A percentile compares a stretch with the other conserved stretches of the same genome.
These are phyloP conservation scores for Lethenteron camtschaticum DNA, from an alignment of 2,113 vertebrate species.

Conservation along the genomic window DNA sequence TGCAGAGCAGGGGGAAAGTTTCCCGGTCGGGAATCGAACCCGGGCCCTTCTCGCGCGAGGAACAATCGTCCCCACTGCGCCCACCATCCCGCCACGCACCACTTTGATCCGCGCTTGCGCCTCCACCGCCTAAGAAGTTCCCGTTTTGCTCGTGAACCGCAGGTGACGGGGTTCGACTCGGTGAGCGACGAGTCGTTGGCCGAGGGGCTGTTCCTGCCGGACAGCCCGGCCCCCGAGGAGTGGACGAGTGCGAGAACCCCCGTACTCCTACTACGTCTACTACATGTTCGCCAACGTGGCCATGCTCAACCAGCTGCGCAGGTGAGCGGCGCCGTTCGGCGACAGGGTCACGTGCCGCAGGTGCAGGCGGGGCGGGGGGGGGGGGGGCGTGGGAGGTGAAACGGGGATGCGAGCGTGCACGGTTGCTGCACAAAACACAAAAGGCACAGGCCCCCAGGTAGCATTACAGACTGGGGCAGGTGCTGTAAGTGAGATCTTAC, in stretches of 20 bases:
- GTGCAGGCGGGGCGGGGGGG: too few relatives aligned
- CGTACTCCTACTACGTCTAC: conserved; percentile 7
- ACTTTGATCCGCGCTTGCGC: too few relatives aligned
- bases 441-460: not conserved
- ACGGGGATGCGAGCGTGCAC: too few relatives aligned
- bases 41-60: too few relatives aligned
- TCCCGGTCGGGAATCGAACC: too few relatives aligned
- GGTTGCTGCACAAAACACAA: too few relatives aligned
- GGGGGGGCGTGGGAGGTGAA: too few relatives aligned
- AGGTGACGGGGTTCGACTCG: conserved; percentile 7
- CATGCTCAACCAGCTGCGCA: not conserved
- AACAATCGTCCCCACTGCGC: too few relatives aligned
- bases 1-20: too few relatives aligned
- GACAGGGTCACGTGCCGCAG: too few relatives aligned
- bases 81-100: too few relatives aligned
- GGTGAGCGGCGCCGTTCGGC: not conserved
- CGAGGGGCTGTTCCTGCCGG: conserved; percentile 1
- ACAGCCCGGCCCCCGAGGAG: not conserved
- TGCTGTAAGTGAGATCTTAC: not conserved
- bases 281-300: conserved; percentile 6
- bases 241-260: conserved; percentile 2
- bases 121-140: not conserved
- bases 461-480: not conserved
- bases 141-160: not conserved
- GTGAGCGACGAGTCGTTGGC: conserved; percentile 6